These are phyloP conservation scores for Scrobipalpa atriplicella DNA, from an alignment of 2,888 invertebrate species.

Conservation along the genomic window DNA sequence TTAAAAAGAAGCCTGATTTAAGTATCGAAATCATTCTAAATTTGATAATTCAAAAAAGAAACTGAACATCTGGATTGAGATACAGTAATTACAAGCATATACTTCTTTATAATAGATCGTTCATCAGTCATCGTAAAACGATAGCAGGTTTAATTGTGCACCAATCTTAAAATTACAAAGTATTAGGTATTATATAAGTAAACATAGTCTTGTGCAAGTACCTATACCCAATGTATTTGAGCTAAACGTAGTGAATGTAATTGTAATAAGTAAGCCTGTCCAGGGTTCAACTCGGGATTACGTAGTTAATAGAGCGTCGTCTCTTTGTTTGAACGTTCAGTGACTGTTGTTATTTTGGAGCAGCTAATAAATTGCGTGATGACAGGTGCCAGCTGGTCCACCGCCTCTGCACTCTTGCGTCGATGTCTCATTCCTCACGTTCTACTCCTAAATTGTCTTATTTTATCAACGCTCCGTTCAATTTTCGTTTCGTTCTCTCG, in stretches of 20 bases:
- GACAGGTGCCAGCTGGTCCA: conserved; percentile 82
- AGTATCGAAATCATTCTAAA: conserved; percentile 37
- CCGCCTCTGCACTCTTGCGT: conserved; percentile 83
- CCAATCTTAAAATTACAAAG: conserved; percentile 42
- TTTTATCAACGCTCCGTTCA: conserved; percentile 81
- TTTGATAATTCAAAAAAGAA: conserved; percentile 39
- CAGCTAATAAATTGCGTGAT: conserved; percentile 82
- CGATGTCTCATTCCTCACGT: conserved; percentile 82
- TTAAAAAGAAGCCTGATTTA: conserved; percentile 26
- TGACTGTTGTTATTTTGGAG: conserved; percentile 80
- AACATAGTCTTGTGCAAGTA: conserved; percentile 36
- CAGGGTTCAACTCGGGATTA: conserved; percentile 11
- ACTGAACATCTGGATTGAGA: conserved; percentile 39
- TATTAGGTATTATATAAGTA: conserved; percentile 34
- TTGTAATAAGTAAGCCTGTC: not conserved
- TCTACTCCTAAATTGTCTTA: conserved; percentile 81
- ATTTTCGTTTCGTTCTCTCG: conserved; percentile 76
- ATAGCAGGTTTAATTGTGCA: conserved; percentile 47
- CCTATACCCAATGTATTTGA: not conserved
- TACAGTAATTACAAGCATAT: conserved; percentile 40
- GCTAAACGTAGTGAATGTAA: conserved; percentile 7
- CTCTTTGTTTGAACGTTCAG: conserved; percentile 79
- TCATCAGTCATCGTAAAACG: conserved; percentile 44
- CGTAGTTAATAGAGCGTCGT: conserved; percentile 72
- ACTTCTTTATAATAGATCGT: conserved; percentile 39